Evolutionary conservation across 2,888 invertebrate species (phyloP).

Genomic region (Sinopyrophorus schimmeli): DNA sequence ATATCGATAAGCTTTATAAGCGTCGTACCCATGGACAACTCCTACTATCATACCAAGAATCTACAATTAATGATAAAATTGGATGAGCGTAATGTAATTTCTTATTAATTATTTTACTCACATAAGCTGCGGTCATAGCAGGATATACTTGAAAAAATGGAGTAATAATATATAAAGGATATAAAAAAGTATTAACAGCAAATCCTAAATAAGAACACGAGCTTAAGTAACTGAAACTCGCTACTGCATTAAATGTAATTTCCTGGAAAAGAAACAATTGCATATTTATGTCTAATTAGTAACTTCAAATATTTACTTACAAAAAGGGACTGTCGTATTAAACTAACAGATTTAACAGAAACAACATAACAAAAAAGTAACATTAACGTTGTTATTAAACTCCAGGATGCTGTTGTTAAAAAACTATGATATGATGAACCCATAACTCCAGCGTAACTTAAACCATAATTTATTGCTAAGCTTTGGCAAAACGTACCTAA

Average conservation of each 20-base stretch:
- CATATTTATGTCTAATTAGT: too few relatives aligned
- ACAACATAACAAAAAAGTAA: conserved; percentile 77
- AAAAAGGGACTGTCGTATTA: conserved; percentile 80
- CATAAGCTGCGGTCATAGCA: conserved; percentile 86
- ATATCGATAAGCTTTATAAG: conserved; percentile 73
- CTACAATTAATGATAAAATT: conserved; percentile 64
- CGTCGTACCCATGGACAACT: conserved; percentile 76
- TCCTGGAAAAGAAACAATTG: conserved; percentile 67
- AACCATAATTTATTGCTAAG: conserved; percentile 76
- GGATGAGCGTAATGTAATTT: too few relatives aligned
- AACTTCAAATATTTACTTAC: conserved; percentile 69
- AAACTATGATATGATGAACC: conserved; percentile 82
- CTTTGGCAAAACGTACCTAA: conserved; percentile 83
- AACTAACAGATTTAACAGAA: conserved; percentile 73
- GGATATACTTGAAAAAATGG: conserved; percentile 83
- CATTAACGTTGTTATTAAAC: conserved; percentile 75
- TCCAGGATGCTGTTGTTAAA: conserved; percentile 78
- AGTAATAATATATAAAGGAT: conserved; percentile 72
- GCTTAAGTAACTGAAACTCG: conserved; percentile 77
- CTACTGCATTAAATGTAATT: conserved; percentile 74
- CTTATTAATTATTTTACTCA: too few relatives aligned
- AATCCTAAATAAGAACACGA: conserved; percentile 81
- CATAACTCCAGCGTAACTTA: conserved; percentile 71
- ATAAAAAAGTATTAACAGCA: conserved; percentile 75
- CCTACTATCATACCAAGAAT: conserved; percentile 78